phyloP scores from a whole-genome alignment of 2,888 invertebrate genomes.

The Stenodema calcarata region DNA sequence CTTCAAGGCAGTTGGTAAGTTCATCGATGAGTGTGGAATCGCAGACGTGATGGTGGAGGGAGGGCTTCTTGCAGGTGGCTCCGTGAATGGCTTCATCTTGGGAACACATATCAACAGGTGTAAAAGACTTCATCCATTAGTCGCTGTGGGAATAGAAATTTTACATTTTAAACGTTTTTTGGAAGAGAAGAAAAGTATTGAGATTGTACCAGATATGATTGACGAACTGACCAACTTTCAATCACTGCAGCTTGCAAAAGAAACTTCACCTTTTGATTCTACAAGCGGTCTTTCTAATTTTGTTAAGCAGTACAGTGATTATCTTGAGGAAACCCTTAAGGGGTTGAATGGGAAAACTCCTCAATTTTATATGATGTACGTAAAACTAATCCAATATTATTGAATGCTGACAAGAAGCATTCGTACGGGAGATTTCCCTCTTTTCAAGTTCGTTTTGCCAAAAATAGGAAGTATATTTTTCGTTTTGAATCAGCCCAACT shows the following conservation, averaged over 20 bases:
- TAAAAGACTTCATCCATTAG: neutral
- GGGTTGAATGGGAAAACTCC: slow-evolving; percentile 59
- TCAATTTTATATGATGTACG: slow-evolving; percentile 59
- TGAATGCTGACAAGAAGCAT: slow-evolving; percentile 58
- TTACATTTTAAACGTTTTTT: neutral
- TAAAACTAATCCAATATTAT: slow-evolving; percentile 57
- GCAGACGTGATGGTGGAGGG: neutral
- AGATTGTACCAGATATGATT: neutral
- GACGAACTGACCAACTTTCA: too few relatives aligned
- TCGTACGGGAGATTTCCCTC: slow-evolving; percentile 59
- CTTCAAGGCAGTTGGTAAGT: slow-evolving; percentile 12
- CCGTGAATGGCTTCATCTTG: neutral
- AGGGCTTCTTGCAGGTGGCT: neutral
- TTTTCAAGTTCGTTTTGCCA: slow-evolving; percentile 57
- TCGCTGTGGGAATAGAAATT: neutral
- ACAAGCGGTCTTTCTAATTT: too few relatives aligned
- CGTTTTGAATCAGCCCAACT: slow-evolving; percentile 59
- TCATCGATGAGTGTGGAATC: neutral
- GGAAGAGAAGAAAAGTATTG: neutral
- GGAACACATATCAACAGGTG: slow-evolving; percentile 5
- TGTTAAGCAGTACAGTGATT: neutral
- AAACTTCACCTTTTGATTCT: too few relatives aligned
- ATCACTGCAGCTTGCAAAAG: neutral
- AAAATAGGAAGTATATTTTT: slow-evolving; percentile 60
- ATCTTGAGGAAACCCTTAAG: neutral